phyloP scores from a whole-genome alignment of 2,888 invertebrate species.

The Cryptophagus acutangulus region DNA sequence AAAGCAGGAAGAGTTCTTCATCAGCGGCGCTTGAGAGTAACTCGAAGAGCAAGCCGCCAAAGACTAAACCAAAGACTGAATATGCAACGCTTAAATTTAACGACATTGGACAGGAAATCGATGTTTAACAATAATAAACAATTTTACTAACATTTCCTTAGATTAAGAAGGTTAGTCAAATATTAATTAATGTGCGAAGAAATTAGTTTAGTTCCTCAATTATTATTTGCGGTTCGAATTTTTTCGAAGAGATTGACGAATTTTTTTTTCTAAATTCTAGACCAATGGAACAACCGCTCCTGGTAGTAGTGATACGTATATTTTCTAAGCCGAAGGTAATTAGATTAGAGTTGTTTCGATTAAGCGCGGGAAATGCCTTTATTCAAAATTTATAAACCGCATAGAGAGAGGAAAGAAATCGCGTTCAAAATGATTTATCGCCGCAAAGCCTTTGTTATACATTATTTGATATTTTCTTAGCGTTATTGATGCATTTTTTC shows the following conservation, averaged over 20 bases:
- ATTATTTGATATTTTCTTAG: constrained; percentile 16
- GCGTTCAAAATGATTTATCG: constrained; percentile 12
- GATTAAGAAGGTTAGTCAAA: constrained; percentile 32
- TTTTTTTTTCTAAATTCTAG: constrained; percentile 48
- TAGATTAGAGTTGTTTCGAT: not conserved
- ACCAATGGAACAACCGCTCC: constrained; percentile 64
- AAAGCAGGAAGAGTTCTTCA: constrained; percentile 31
- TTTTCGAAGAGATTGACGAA: constrained; percentile 7
- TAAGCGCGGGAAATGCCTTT: no score
- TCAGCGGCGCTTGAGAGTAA: constrained; percentile 18
- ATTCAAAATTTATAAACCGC: not conserved
- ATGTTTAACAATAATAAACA: constrained; percentile 57
- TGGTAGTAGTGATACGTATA: constrained; percentile 81
- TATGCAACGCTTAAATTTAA: constrained; percentile 63
- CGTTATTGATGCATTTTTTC: constrained; percentile 29
- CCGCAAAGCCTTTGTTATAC: constrained; percentile 12
- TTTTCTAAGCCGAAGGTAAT: constrained; percentile 59
- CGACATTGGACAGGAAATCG: constrained; percentile 63
- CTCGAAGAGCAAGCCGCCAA: constrained; percentile 35
- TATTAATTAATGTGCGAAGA: not conserved
- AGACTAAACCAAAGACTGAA: constrained; percentile 52
- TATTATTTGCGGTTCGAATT: not conserved
- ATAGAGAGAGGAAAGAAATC: constrained; percentile 4
- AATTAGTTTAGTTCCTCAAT: no score
- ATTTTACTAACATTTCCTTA: not conserved